Conservation (phyloP, 2,797 vertebrate genomes). For the Sebastolobus alascanus region DNA sequence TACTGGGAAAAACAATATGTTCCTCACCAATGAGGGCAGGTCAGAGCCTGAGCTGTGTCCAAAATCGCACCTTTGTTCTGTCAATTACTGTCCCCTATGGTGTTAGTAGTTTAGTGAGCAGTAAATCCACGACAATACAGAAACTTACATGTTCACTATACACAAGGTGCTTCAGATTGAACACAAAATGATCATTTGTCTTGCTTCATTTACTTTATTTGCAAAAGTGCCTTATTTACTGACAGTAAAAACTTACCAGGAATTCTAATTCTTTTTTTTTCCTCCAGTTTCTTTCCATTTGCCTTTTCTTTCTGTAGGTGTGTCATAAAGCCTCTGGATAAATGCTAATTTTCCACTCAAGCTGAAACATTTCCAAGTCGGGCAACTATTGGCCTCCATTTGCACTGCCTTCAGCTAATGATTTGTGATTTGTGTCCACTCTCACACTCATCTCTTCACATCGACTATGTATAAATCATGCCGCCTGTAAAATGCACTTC, state of each 20-base stretch:
- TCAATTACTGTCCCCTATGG: not conserved
- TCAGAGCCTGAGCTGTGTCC: not conserved
- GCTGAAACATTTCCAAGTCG: not conserved
- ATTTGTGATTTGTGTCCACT: not conserved
- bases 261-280: not conserved
- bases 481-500: not conserved
- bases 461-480: not conserved
- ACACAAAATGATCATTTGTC: not conserved
- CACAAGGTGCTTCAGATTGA: not conserved
- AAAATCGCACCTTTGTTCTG: not conserved
- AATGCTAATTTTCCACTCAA: not conserved
- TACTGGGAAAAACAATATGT: not conserved
- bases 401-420: not conserved
- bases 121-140: not conserved
- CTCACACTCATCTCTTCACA: not conserved
- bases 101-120: not conserved
- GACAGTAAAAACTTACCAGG: not conserved
- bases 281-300: not conserved
- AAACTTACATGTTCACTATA: not conserved
- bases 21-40: not conserved
- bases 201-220: conserved; percentile 1
- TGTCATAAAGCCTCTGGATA: not conserved
- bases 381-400: not conserved
- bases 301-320: not conserved
- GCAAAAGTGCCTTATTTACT: not conserved